phyloP scores from a whole-genome alignment of 1,140 invertebrate species.

The Cheumatopsyche charites region DNA sequence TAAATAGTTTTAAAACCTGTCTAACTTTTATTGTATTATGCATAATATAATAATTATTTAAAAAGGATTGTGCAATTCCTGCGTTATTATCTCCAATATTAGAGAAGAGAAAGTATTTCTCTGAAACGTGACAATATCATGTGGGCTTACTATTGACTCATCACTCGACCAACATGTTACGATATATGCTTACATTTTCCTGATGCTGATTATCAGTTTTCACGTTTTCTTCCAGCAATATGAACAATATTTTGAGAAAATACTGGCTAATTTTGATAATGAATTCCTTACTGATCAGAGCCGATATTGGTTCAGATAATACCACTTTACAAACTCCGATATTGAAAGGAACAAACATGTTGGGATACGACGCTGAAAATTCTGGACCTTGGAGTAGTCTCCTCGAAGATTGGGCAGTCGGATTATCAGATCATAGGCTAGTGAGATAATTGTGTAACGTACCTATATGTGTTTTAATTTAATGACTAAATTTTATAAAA shows the following conservation, averaged over 20 bases:
- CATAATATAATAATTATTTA: no score
- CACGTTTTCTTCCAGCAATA: neutral
- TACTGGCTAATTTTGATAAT: neutral
- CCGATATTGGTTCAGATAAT: neutral
- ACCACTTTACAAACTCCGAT: neutral
- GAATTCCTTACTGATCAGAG: neutral
- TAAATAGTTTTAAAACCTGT: no score
- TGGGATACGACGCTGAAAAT: slow-evolving; percentile 44
- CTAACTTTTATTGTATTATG: no score
- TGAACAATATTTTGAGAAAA: neutral
- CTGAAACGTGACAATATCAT: slow-evolving; percentile 26
- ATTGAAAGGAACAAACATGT: neutral
- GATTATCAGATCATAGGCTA: slow-evolving; percentile 44
- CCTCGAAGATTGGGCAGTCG: slow-evolving; percentile 57
- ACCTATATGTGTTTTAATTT: slow-evolving; percentile 16
- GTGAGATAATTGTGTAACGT: slow-evolving; percentile 19
- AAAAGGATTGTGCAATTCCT: no score
- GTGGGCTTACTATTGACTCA: slow-evolving; percentile 28
- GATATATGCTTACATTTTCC: neutral
- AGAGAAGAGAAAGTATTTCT: slow-evolving; percentile 35
- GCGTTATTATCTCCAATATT: no score
- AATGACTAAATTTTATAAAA: slow-evolving; percentile 1
- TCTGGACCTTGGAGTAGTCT: slow-evolving; percentile 53
- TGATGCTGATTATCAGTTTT: neutral
- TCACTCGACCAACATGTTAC: neutral